Base-by-base conservation (phyloP, 2,797 vertebrate species). In the Karalla daura region DNA sequence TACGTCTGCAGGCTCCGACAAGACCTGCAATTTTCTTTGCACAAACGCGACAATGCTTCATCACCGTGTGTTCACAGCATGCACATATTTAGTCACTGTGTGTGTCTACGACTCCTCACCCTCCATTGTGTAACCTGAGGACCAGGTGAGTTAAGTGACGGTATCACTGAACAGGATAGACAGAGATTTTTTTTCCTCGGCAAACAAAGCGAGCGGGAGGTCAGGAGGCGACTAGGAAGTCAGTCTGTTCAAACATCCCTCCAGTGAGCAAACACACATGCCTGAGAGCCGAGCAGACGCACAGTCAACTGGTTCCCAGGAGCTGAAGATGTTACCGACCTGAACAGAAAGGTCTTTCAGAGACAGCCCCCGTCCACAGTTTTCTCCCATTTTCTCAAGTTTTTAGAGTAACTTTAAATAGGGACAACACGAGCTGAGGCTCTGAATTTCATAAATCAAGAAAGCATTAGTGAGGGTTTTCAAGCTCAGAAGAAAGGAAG, bases 1-100 rank as follows among this genome's bases (percentile, higher is more conserved):
- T 56, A 69, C 24, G 24, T 69, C 58, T 84, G 61, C 89, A 90
- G 84, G 85, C 80, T 86, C 49, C 37, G 44, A 89, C 88, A 88
- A 63, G 89, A 83, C 39, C 70, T 65, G 56, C 70, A 76, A 68
- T 37, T 69, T 73, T 63, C 45, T 39, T 28, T 15, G 6, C 55
- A 71, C n/a, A n/a, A n/a, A n/a, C n/a, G n/a, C n/a, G n/a, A n/a
- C n/a, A n/a, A n/a, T n/a, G n/a, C n/a, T n/a, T n/a, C n/a, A n/a
- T n/a, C n/a, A n/a, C n/a, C n/a, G 62, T 36, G 80, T 79, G 74
- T 39, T n/a, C n/a, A n/a, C n/a, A n/a, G 71, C 76, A 78, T 67
- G 59, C 5, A 46, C 32, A 30, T 8, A 41, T 5, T 9, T 35
- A 41, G 45, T 53, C 18, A 39, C 39, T 40, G 49, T 36, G 49